These are phyloP conservation scores for Rhizoglyphus robini DNA, from an alignment of 1,140 invertebrate genomes.

Conservation along the genomic window DNA sequence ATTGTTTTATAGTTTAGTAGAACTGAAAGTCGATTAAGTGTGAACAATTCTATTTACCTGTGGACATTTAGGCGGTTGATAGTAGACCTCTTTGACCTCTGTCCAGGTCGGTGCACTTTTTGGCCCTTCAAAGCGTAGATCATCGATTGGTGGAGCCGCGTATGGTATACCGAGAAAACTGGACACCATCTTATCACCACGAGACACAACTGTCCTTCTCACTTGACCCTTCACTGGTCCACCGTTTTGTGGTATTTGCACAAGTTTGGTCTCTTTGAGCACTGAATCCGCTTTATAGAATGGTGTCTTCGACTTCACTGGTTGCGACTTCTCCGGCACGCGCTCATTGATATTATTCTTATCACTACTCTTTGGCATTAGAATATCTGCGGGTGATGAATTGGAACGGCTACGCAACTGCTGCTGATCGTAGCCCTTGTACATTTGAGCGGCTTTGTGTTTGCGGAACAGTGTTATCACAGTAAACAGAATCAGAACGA, in stretches of 20 bases:
- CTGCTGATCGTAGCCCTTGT: not conserved
- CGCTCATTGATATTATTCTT: too few species aligned
- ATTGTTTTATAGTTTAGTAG: too few species aligned
- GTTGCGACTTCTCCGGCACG: not conserved
- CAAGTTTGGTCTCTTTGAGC: not conserved
- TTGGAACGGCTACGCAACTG: not conserved
- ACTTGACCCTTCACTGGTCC: not conserved
- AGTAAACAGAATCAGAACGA: not conserved
- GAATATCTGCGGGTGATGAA: not conserved
- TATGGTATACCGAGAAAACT: slow-evolving; percentile 14
- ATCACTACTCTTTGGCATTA: not conserved
- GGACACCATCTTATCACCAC: not conserved
- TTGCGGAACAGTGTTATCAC: not conserved
- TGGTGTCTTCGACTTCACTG: not conserved
- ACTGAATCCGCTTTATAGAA: not conserved
- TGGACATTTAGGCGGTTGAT: slow-evolving; percentile 7
- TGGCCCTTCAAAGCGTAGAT: not conserved
- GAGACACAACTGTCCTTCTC: not conserved
- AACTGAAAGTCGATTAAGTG: not conserved
- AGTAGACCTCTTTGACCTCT: not conserved
- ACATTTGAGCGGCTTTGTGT: not conserved
- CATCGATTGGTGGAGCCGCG: not conserved
- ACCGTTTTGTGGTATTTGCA: not conserved
- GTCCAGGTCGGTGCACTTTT: not conserved
- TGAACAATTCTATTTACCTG: slow-evolving; percentile 4